Percentiles rank a stretch among this genome's conserved stretches.
Conservation (phyloP, 2,113 vertebrate genomes). For the sheep (Ovis aries) region DNA sequence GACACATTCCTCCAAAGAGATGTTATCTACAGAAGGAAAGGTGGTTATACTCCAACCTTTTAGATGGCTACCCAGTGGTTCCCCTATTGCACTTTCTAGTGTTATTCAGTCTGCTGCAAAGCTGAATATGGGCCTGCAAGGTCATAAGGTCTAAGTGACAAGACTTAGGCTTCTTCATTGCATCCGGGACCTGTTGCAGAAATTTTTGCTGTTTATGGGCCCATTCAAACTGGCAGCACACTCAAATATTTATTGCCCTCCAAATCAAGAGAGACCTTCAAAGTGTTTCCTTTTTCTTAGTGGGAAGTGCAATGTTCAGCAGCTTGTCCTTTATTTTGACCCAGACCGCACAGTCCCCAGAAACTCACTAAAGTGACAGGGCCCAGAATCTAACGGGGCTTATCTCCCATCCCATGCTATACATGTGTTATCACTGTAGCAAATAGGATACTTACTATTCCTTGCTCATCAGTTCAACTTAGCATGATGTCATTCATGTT, state of each 20-base stretch:
- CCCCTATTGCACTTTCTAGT: not conserved
- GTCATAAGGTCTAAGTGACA: not conserved
- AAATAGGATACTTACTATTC: not conserved
- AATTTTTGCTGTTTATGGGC: not conserved
- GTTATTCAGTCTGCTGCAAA: not conserved
- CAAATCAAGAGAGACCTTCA: not conserved
- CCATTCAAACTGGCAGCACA: not conserved
- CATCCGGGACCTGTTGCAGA: not conserved
- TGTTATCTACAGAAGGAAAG: not conserved
- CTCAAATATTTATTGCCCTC: not conserved
- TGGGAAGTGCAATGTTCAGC: not conserved
- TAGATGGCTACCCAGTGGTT: not conserved
- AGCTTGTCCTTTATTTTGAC: not conserved
- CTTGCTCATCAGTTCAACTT: not conserved
- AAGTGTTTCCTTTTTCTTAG: not conserved
- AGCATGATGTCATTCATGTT: not conserved
- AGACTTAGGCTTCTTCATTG: not conserved
- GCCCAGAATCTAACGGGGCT: not conserved
- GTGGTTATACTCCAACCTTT: not conserved
- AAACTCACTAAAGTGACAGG: not conserved
- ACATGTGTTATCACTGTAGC: not conserved
- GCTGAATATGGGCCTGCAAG: not conserved
- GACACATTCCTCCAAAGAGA: not conserved
- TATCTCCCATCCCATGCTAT: not conserved
- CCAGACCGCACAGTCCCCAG: not conserved